phyloP scores from a whole-genome alignment of 2,797 vertebrate species.

The Holocentrus rufus region DNA sequence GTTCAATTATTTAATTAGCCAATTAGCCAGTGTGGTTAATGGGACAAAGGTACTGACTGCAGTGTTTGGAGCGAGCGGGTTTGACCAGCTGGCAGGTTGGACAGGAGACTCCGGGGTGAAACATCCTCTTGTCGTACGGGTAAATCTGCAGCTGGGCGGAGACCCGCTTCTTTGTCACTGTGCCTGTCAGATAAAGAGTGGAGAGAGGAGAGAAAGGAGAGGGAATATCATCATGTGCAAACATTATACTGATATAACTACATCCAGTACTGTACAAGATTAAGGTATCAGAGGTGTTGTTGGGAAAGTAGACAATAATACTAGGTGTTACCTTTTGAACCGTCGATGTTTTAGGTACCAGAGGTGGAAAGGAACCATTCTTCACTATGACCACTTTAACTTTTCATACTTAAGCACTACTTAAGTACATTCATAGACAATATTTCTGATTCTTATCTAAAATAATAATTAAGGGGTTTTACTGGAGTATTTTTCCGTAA shows the following conservation, averaged over 20 bases:
- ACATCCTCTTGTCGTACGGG: constrained; percentile 86
- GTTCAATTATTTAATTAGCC: too few species aligned
- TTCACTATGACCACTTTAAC: too few species aligned
- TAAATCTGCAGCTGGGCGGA: constrained; percentile 81
- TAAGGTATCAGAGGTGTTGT: too few species aligned
- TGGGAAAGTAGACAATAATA: too few species aligned
- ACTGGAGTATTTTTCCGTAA: too few species aligned
- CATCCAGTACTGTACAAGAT: not conserved
- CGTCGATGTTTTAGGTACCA: too few species aligned
- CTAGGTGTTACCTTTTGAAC: too few species aligned
- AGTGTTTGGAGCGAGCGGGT: constrained; percentile 96
- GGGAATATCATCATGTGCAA: not conserved
- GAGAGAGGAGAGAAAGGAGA: not conserved
- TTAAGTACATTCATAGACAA: too few species aligned
- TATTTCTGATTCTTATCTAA: too few species aligned
- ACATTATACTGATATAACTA: not conserved
- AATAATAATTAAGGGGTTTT: too few species aligned
- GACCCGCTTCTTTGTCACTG: constrained; percentile 85
- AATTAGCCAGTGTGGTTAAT: not conserved
- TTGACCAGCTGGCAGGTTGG: constrained; percentile 87
- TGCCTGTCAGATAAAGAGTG: constrained; percentile 75
- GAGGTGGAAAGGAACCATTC: too few species aligned
- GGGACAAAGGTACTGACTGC: constrained; percentile 82
- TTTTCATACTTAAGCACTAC: too few species aligned
- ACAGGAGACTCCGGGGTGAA: constrained; percentile 83